These are phyloP conservation scores for Rotaria sp. DNA, from an alignment of 2,888 invertebrate species.

Conservation along the genomic window DNA sequence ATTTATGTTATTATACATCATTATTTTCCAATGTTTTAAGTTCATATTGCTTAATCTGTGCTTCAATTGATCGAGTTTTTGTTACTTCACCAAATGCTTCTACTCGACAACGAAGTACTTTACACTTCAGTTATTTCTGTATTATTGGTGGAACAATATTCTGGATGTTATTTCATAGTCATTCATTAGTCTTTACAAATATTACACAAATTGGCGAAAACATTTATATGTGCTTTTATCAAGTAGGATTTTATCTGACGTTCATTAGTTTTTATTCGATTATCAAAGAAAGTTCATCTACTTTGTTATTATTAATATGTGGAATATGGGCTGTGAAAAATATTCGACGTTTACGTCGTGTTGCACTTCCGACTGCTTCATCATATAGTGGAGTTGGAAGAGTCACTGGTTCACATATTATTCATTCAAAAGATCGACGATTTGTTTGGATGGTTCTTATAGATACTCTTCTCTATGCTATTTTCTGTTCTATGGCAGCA, in stretches of 20 bases:
- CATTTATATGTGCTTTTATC: neutral
- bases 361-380: neutral
- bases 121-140: neutral
- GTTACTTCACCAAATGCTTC: neutral
- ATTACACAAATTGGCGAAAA: neutral
- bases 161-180: neutral
- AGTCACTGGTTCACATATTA: neutral
- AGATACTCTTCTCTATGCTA: neutral
- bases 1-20: neutral
- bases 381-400: no score
- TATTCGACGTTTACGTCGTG: neutral
- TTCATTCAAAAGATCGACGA: neutral
- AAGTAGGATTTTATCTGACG: neutral
- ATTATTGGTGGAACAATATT: neutral
- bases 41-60: neutral
- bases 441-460: neutral
- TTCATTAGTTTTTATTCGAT: neutral
- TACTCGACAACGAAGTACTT: neutral
- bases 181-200: neutral
- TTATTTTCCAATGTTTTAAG: neutral
- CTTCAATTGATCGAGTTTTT: neutral
- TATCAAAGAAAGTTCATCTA: neutral
- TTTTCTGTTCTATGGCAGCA: neutral
- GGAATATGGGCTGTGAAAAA: neutral
- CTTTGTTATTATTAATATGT: neutral